Percentiles rank a stretch among this genome's conserved stretches.
Evolutionary conservation across 1,140 invertebrate genomes (phyloP).

Genomic region (Lordiphosa clarofinis): DNA sequence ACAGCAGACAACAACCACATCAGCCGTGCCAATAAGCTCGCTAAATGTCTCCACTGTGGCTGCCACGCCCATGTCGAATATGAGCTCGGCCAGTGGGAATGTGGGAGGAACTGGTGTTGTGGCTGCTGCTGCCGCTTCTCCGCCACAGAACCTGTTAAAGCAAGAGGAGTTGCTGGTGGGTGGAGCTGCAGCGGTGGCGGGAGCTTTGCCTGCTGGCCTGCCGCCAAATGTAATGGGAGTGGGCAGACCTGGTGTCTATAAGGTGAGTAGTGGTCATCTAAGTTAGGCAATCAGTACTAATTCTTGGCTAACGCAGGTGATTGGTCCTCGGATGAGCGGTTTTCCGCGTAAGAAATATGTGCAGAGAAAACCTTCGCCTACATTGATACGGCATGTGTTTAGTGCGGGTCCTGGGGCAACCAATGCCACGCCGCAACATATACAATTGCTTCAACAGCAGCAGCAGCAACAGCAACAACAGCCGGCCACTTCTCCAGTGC

Average conservation of each 20-base stretch:
- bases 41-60: constrained; percentile 56
- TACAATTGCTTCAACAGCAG: constrained; percentile 34
- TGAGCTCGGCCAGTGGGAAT: constrained; percentile 37
- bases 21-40: constrained; percentile 24
- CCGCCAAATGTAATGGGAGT: constrained; percentile 74
- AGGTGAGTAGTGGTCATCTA: constrained; percentile 36
- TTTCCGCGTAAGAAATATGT: constrained; percentile 79
- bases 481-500: constrained; percentile 25
- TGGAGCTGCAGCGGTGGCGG: constrained; percentile 46
- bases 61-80: constrained; percentile 51
- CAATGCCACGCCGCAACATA: constrained; percentile 41
- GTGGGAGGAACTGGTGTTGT: constrained; percentile 16
- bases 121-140: constrained; percentile 34
- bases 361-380: constrained; percentile 72
- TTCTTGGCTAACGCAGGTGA: constrained; percentile 40
- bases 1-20: constrained; percentile 22
- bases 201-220: constrained; percentile 43
- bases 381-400: constrained; percentile 70
- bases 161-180: constrained; percentile 54
- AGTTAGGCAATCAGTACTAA: not conserved
- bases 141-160: constrained; percentile 52
- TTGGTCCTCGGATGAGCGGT: constrained; percentile 74
- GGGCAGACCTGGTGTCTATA: constrained; percentile 73
- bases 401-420: constrained; percentile 38
- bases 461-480: constrained; percentile 39